Evolutionary conservation across 2,113 vertebrate species (phyloP).

Genomic region (Desmodus rotundus): DNA sequence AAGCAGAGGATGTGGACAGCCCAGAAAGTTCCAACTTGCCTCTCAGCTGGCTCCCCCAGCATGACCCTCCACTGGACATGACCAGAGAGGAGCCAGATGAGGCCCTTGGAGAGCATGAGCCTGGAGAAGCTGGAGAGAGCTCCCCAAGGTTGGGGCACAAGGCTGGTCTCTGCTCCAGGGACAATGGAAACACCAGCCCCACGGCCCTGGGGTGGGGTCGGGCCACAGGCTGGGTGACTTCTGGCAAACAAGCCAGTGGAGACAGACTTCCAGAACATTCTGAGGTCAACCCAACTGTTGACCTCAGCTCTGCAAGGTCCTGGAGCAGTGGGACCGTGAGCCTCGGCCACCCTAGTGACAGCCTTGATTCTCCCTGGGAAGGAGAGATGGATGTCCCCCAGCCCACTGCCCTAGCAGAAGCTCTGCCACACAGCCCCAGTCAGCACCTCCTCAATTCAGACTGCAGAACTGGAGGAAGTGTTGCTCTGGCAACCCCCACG

Average conservation of each 20-base stretch:
- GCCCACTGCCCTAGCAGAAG: background rate
- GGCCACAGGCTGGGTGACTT: background rate
- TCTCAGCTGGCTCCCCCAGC: conserved; percentile 43
- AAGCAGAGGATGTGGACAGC: conserved; percentile 61
- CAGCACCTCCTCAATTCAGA: conserved; percentile 22
- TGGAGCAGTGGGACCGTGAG: conserved; percentile 48
- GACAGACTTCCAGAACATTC: conserved; percentile 53
- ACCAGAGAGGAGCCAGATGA: conserved; percentile 70
- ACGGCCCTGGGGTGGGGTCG: background rate
- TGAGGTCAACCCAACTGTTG: conserved; percentile 28
- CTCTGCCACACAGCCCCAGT: conserved; percentile 1
- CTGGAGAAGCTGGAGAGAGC: background rate
- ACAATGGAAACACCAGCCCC: conserved; percentile 14
- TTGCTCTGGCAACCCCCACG: background rate
- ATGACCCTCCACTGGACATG: conserved; percentile 50
- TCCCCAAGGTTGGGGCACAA: background rate
- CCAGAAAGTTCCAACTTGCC: background rate
- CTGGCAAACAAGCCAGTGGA: background rate
- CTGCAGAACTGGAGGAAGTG: background rate
- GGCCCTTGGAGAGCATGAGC: background rate
- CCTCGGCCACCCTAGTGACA: background rate
- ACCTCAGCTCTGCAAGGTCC: conserved; percentile 7
- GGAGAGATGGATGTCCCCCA: background rate
- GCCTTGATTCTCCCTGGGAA: conserved; percentile 47
- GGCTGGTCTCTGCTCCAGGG: background rate